phyloP scores from a whole-genome alignment of 2,888 invertebrate genomes.

The Habroteleia sp. region DNA sequence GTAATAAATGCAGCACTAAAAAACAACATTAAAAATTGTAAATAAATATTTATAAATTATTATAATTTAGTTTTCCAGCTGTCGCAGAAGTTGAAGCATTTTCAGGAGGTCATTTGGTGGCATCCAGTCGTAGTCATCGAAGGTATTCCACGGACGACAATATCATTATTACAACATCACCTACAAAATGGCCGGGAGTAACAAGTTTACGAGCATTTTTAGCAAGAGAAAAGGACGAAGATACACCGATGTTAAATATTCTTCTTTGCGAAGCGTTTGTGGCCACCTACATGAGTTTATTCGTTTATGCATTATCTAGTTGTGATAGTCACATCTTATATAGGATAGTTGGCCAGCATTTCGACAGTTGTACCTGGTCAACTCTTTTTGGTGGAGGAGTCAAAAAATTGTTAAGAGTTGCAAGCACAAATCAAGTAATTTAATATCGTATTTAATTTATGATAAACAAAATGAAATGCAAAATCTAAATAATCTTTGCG shows the following conservation, averaged over 20 bases:
- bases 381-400: constrained; percentile 95
- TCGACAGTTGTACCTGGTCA: constrained; percentile 90
- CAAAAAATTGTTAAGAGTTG: constrained; percentile 90
- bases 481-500: no score
- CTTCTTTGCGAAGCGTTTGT: constrained; percentile 96
- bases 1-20: no score
- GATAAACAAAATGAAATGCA: no score
- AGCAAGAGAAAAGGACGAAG: constrained; percentile 96
- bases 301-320: constrained; percentile 95
- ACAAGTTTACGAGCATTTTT: constrained; percentile 94
- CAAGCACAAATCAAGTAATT: constrained; percentile 82
- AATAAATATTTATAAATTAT: background rate
- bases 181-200: constrained; percentile 97
- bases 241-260: constrained; percentile 94
- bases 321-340: constrained; percentile 96
- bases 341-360: constrained; percentile 91
- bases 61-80: constrained; percentile 73
- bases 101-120: constrained; percentile 85
- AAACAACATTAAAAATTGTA: no score
- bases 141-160: constrained; percentile 91
- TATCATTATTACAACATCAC: constrained; percentile 89
- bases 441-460: no score
- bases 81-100: constrained; percentile 77
- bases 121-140: constrained; percentile 84
- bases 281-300: constrained; percentile 94